These are phyloP conservation scores for Geotrypetes seraphini DNA, from an alignment of 2,797 vertebrate genomes.

Conservation along the genomic window DNA sequence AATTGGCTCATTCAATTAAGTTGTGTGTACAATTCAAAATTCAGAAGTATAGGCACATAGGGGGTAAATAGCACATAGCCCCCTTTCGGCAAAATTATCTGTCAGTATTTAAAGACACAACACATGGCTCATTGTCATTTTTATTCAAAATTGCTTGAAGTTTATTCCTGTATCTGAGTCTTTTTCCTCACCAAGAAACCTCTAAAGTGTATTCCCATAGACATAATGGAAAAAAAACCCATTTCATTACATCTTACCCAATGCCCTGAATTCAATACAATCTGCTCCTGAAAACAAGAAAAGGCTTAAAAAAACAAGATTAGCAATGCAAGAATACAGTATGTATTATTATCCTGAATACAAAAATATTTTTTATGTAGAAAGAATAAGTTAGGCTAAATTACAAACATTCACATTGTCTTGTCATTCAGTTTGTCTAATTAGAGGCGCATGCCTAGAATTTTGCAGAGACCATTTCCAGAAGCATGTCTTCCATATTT, in stretches of 20 bases:
- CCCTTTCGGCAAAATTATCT: no score
- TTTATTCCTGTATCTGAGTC: neutral
- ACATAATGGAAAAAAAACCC: no score
- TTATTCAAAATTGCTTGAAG: neutral
- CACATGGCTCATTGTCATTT: neutral
- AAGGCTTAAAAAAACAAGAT: constrained; percentile 21
- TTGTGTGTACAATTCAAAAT: no score
- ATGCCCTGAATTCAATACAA: no score
- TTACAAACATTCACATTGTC: constrained; percentile 30
- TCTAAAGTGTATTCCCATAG: no score
- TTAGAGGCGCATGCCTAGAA: constrained; percentile 24
- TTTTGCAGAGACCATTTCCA: constrained; percentile 93
- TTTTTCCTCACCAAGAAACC: neutral
- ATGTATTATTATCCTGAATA: constrained; percentile 55
- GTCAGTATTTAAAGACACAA: neutral
- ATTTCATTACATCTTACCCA: no score
- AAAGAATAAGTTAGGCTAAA: constrained; percentile 80
- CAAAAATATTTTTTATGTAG: constrained; percentile 87
- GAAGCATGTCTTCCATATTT: constrained; percentile 91
- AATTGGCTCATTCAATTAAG: no score
- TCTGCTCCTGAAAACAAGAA: neutral
- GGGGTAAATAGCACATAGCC: no score
- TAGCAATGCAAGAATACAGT: constrained; percentile 31
- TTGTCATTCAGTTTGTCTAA: no score
- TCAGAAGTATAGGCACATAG: no score